Base-by-base conservation (phyloP, 2,113 vertebrate species). In the Helogale parvula region DNA sequence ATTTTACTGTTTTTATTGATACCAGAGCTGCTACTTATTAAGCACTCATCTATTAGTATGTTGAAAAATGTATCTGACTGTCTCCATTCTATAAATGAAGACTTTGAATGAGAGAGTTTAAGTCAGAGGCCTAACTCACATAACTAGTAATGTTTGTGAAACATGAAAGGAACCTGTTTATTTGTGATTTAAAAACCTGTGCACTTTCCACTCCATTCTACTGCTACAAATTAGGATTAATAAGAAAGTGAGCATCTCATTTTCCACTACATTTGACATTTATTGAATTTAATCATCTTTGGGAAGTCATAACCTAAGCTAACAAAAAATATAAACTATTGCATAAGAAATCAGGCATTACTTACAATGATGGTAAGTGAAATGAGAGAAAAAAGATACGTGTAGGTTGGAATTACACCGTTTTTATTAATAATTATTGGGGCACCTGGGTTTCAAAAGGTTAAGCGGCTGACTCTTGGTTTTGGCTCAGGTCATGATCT, bases 241-340 rank as follows among this genome's bases (percentile, higher is more conserved):
- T 79, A 89, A 65, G 38, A 77, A 89, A 57, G 31, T 80, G 38
- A 81, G 25, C 35, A 79, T 38, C 29, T 45, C 10, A 27, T 90
- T 90, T 93, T 54, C 87, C 1, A 85, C 13, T 91, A 38, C n/a
- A 88, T 86, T 93, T 85, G 41, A 81, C 11, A 79, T 86, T 97
- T 91, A 25, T 29, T 77, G 50, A 94, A 93, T 63, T 60, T 86
- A n/a, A 76, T 33, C 19, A 31, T 65, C 29, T 88, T 89, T 85
- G 19, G n/a, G 27, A 96, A 33, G 1, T 69, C 93, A 17, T 76
- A 54, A 71, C 35, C 31, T 83, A 82, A 60, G 16, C 33, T 88
- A 85, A 91, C 25, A 84, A 83, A 41, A 90, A 35, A 52, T 72
- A 74, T 4, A 77, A 84, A 72, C 10, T 52, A 81, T 81, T 82